Conservation (phyloP, 2,797 vertebrate species). For the Poecile montanus region DNA sequence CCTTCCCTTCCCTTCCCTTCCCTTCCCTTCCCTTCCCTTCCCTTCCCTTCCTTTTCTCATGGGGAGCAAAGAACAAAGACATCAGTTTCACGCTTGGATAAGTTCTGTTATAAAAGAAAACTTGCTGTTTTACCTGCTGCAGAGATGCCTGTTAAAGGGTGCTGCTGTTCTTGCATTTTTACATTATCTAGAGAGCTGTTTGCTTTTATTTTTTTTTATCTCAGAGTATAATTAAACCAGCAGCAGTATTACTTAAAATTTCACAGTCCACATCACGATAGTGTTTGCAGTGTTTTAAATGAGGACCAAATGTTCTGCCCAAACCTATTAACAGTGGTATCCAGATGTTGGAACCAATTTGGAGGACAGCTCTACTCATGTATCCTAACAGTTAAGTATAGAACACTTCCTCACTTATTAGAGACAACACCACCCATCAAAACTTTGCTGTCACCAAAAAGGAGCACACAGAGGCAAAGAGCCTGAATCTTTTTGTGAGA, state of each 20-base stretch:
- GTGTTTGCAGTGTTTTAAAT: conserved; percentile 67
- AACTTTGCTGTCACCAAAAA: neutral
- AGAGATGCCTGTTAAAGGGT: conserved; percentile 18
- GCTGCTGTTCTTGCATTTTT: conserved; percentile 29
- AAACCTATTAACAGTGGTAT: conserved; percentile 54
- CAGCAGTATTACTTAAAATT: conserved; percentile 70
- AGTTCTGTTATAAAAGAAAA: neutral
- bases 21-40: neutral
- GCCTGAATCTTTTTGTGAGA: neutral
- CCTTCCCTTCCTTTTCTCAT: neutral
- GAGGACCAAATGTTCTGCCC: conserved; percentile 68
- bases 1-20: neutral
- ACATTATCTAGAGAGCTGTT: neutral
- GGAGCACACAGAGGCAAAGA: neutral
- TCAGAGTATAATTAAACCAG: conserved; percentile 68
- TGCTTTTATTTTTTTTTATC: conserved; percentile 58
- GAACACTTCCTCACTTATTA: neutral
- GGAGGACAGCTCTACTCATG: conserved; percentile 43
- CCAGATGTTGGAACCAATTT: conserved; percentile 73
- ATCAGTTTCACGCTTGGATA: neutral
- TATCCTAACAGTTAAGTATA: conserved; percentile 3
- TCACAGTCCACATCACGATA: conserved; percentile 57
- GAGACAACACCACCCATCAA: neutral
- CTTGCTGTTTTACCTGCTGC: neutral
- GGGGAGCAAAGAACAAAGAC: neutral